These are phyloP conservation scores for Drosophila subpulchrella DNA, from an alignment of 1,140 invertebrate genomes.

Conservation along the genomic window DNA sequence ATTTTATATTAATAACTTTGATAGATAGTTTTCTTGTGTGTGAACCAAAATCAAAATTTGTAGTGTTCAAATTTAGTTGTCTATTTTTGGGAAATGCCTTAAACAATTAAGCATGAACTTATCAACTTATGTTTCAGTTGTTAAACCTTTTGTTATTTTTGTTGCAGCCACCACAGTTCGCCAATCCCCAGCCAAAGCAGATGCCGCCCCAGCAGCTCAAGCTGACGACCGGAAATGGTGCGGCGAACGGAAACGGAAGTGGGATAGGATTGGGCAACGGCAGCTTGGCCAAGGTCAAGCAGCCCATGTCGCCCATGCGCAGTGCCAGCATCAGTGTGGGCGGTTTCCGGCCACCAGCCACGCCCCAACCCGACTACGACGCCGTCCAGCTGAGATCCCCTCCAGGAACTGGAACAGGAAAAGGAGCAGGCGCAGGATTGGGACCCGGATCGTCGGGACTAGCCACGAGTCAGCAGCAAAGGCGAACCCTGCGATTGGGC, in stretches of 20 bases:
- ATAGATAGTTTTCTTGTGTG: no score
- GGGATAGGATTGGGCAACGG: conserved; percentile 17
- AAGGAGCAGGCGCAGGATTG: conserved; percentile 4
- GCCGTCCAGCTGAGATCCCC: conserved; percentile 50
- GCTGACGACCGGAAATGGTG: conserved; percentile 38
- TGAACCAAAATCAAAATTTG: no score
- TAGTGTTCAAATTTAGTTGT: no score
- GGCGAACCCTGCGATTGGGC: conserved; percentile 84
- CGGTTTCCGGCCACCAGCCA: conserved; percentile 73
- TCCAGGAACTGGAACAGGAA: conserved; percentile 68
- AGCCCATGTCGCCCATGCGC: conserved; percentile 60
- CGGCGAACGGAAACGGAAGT: conserved; percentile 7
- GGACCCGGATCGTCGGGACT: neutral
- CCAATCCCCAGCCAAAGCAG: conserved; percentile 61
- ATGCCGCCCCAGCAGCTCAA: conserved; percentile 23
- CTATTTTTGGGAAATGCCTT: neutral
- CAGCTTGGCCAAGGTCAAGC: conserved; percentile 36
- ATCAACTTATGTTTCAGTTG: neutral
- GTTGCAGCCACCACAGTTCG: conserved; percentile 83
- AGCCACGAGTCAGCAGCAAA: conserved; percentile 43
- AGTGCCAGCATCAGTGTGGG: conserved; percentile 61
- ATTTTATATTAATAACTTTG: no score
- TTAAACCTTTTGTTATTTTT: neutral
- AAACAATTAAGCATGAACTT: neutral
- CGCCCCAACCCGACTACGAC: conserved; percentile 88